Base-by-base conservation (phyloP, 2,113 vertebrate genomes). In the Stigmatopora argus region DNA sequence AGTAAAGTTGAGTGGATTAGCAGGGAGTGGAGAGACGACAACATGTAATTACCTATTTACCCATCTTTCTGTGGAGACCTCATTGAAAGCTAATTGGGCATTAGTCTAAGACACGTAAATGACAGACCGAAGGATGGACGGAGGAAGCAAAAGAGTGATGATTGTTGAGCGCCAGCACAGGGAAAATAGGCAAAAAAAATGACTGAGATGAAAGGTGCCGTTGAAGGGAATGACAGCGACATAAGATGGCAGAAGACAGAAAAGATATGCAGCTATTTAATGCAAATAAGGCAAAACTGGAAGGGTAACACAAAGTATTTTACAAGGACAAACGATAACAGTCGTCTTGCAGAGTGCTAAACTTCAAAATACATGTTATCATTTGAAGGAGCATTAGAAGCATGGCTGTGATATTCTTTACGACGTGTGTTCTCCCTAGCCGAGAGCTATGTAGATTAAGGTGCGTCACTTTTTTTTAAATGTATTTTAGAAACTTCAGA, bases 21-120 rank as follows among this genome's bases (percentile, higher is more conserved):
- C 72, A 81, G 68, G 78, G 81, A 79, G 80, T 80, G 78, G 78
- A 70, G 65, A 77, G 73, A 66, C 70, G 82, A 83, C 80, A 86
- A 87, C 85, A 84, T 89, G 83, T 88, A 87, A 88, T 88, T 85
- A 89, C 80, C 86, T 84, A 88, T 87, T 85, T 84, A 86, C 77
- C 79, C 75, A 71, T 78, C 75, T 78, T 84, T 87, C 74, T 86
- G 83, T 82, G 84, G 78, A 81, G 81, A 76, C 75, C 82, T 89
- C 83, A 76, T 84, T 57, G 66, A 84, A 78, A 66, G 75, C 80
- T 86, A 88, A 87, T 87, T 88, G 84, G 85, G 82, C 85, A 87
- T 87, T 87, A 83, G 80, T 46, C 66, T 75, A 78, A 73, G 70
- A 70, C 69, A 80, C 62, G 26, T 83, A 78, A 81, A 81, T 59